Base-by-base conservation (phyloP, 92 coral and sea anemone genomes). In the Epizoanthus stellaris region DNA sequence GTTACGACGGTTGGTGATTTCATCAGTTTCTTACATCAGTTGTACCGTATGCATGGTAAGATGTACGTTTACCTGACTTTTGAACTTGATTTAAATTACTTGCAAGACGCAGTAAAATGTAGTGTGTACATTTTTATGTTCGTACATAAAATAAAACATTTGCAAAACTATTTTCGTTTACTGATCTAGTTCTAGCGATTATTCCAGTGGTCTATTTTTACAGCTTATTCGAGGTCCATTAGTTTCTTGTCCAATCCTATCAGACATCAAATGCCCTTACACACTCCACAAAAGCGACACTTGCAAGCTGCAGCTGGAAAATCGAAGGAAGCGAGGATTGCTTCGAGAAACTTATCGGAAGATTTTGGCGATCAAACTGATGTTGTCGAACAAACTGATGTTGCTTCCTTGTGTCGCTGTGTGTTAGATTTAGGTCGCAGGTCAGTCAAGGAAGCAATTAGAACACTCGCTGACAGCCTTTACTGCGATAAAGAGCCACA, bases 371-470 rank as follows among this genome's bases (percentile, higher is more conserved):
- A 14, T 10, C 16, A 70, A 65, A 65, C 40, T 45, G 73, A 67
- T 30, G 36, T 30, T 30, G 36, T 30, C 49, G 49, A 43, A 43
- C 49, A 43, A 21, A 38, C 56, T 6, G 75, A 70, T 38, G 53
- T 70, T 70, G 75, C 75, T 15, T 70, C 56, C 25, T 70, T 70
- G 75, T 13, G 75, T 13, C 75, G 43, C 52, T n/a, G 52, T 39
- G 75, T 70, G 40, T 70, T 70, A 70, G 19, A 70, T 17, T 70
- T 70, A 70, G 75, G 75, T 70, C 75, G 75, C 9, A 70, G 56
- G 75, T 70, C 75, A 3, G 75, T 70, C 21, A 70, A 70, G 21
- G 76, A 70, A 70, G 45, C 76, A 52, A 70, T 70, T 6, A 9
- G 76, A 70, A 70, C 76, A 40, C 76, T 70, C 0, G 76, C 58